phyloP scores from a whole-genome alignment of 1,140 invertebrate species.

The Diorhabda elongata region DNA sequence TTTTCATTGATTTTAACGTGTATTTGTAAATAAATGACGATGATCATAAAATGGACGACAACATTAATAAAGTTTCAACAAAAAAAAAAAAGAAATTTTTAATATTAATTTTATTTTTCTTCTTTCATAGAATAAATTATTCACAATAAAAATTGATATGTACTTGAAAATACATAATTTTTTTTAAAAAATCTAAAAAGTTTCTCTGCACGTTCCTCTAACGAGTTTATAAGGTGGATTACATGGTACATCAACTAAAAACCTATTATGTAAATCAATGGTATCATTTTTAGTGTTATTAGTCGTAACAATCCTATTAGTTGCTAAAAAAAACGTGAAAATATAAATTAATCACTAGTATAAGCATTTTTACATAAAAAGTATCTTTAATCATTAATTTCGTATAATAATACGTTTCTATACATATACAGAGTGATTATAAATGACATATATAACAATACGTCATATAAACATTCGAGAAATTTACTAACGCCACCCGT shows the following conservation, averaged over 20 bases:
- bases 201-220: neutral
- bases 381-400: too few relatives aligned
- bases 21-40: neutral
- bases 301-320: neutral
- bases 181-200: neutral
- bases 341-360: too few relatives aligned
- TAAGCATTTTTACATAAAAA: too few relatives aligned
- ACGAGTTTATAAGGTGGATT: neutral
- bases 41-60: neutral
- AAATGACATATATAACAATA: too few relatives aligned
- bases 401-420: too few relatives aligned
- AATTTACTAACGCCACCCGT: too few relatives aligned
- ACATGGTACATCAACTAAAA: conserved; percentile 7
- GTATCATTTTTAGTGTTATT: neutral
- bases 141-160: neutral
- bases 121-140: too few relatives aligned
- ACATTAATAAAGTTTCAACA: neutral
- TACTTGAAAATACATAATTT: neutral
- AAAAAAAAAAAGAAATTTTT: neutral
- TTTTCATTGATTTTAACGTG: neutral
- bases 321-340: too few relatives aligned
- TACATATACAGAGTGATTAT: too few relatives aligned
- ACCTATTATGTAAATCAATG: neutral
- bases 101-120: neutral
- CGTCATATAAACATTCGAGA: too few relatives aligned